Evolutionary conservation across 2,888 invertebrate genomes (phyloP).

Genomic region (Archips xylosteana): DNA sequence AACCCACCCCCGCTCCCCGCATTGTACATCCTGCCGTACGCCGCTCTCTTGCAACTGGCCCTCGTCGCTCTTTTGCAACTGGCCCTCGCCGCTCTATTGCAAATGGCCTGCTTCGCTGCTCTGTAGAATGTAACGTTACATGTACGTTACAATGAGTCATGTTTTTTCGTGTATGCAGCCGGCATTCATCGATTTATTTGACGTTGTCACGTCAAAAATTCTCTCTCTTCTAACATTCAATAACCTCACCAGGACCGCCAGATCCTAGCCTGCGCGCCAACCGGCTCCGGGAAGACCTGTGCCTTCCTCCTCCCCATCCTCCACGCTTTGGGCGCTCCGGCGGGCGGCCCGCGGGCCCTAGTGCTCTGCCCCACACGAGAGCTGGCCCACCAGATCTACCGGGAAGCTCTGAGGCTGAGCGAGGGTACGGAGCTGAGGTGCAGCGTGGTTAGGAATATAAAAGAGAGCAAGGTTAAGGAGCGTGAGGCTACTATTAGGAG

Average conservation of each 20-base stretch:
- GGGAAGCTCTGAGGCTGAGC: slow-evolving; percentile 91
- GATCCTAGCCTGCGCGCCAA: slow-evolving; percentile 97
- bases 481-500: slow-evolving; percentile 90
- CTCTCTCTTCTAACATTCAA: no score
- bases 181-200: no score
- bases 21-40: no score
- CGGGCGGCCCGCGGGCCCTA: slow-evolving; percentile 93
- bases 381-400: slow-evolving; percentile 95
- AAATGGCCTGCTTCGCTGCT: no score
- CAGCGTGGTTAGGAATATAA: slow-evolving; percentile 92
- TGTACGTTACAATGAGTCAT: no score
- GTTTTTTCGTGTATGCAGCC: no score
- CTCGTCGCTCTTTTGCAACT: no score
- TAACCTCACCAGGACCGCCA: slow-evolving; percentile 87
- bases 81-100: no score
- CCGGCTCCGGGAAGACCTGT: slow-evolving; percentile 98
- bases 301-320: slow-evolving; percentile 97
- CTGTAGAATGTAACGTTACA: no score
- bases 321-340: slow-evolving; percentile 89
- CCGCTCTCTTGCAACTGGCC: no score
- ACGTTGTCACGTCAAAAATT: no score
- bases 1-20: no score
- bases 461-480: slow-evolving; percentile 90
- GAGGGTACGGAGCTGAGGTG: slow-evolving; percentile 90
- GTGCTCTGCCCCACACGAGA: slow-evolving; percentile 97